Percentiles rank a stretch among this genome's conserved stretches.
phyloP scores from a whole-genome alignment of 1,140 invertebrate species.

The Bradynema listronoti region DNA sequence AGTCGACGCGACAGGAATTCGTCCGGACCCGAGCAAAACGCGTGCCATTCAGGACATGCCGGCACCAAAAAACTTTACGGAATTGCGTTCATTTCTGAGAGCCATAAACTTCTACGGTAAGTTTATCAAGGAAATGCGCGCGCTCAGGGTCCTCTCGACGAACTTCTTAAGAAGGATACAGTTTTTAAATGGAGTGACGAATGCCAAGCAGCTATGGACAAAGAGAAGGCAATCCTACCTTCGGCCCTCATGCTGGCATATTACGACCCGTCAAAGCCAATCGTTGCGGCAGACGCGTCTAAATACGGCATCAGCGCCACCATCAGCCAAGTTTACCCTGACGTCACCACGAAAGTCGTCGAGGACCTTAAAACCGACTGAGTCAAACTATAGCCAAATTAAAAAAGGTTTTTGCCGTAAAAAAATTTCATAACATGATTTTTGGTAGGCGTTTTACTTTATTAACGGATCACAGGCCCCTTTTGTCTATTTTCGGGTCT shows the following conservation, averaged over 20 bases:
- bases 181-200: constrained; percentile 6
- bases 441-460: constrained; percentile 13
- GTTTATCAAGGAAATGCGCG: constrained; percentile 24
- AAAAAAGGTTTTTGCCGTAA: constrained; percentile 58
- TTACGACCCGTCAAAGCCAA: constrained; percentile 55
- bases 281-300: constrained; percentile 61
- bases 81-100: constrained; percentile 41
- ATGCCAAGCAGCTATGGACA: constrained; percentile 33
- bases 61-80: no score
- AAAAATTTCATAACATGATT: constrained; percentile 17
- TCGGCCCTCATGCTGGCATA: constrained; percentile 45
- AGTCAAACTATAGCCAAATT: constrained; percentile 61
- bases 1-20: no score
- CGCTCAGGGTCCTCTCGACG: constrained; percentile 22
- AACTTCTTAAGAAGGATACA: constrained; percentile 28
- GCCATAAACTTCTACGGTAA: constrained; percentile 40
- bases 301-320: constrained; percentile 60
- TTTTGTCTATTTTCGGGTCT: constrained; percentile 13
- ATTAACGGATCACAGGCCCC: constrained; percentile 15
- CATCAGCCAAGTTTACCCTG: constrained; percentile 58
- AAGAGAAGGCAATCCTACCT: constrained; percentile 46
- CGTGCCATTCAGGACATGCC: no score
- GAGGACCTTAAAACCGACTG: constrained; percentile 56
- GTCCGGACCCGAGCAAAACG: no score
- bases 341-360: constrained; percentile 59